phyloP scores from a whole-genome alignment of 2,888 invertebrate genomes.

The Shargacucullia verbasci region DNA sequence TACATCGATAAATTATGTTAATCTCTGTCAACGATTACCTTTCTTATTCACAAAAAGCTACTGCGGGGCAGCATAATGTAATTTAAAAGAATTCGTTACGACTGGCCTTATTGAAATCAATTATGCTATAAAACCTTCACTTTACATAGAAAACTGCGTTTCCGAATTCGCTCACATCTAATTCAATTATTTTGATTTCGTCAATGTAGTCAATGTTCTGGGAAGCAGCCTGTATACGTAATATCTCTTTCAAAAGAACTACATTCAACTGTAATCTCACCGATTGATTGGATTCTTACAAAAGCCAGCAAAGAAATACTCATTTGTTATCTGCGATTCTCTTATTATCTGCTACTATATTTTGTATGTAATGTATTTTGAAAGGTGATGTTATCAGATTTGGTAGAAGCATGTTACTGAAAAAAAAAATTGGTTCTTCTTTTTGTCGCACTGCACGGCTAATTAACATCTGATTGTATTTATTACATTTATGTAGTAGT shows the following conservation, averaged over 20 bases:
- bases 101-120: conserved; percentile 17
- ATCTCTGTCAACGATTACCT: conserved; percentile 31
- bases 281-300: conserved; percentile 24
- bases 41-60: conserved; percentile 12
- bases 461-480: no score
- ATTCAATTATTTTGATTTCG: conserved; percentile 13
- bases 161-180: conserved; percentile 13
- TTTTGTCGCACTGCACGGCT: no score
- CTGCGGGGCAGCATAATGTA: background rate
- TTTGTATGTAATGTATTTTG: background rate
- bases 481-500: no score
- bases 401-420: no score
- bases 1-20: conserved; percentile 43
- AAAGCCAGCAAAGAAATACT: conserved; percentile 12
- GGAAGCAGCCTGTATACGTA: conserved; percentile 13
- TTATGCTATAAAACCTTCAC: background rate
- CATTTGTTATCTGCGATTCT: conserved; percentile 8
- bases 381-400: no score
- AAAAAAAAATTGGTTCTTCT: no score
- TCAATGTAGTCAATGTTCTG: conserved; percentile 8
- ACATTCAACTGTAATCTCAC: conserved; percentile 2
- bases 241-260: conserved; percentile 6
- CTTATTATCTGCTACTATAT: background rate
- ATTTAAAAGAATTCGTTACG: conserved; percentile 9
- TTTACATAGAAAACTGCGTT: background rate